A percentile compares a stretch with the other conserved stretches of the same genome.
These are phyloP conservation scores for Philaenus spumarius DNA, from an alignment of 1,140 invertebrate genomes.

Conservation along the genomic window DNA sequence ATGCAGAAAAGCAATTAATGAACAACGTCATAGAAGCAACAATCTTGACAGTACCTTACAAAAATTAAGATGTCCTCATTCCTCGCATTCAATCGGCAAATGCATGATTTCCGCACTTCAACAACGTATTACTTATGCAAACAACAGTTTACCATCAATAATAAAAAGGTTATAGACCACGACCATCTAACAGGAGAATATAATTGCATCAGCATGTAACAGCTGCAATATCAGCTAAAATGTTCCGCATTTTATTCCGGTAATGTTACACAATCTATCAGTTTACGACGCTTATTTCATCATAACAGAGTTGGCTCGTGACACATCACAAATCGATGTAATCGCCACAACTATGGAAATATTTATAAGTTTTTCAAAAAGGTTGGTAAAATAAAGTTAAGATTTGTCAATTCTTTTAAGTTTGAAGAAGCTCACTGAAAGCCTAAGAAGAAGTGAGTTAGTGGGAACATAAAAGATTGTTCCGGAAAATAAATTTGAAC, in stretches of 20 bases:
- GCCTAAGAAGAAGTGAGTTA: background rate
- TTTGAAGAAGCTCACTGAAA: background rate
- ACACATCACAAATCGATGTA: background rate
- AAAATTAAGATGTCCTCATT: too few species aligned
- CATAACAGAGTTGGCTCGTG: conserved; percentile 15
- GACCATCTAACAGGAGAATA: conserved; percentile 23
- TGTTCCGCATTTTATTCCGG: conserved; percentile 15
- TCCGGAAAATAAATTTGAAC: background rate
- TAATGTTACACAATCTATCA: conserved; percentile 23
- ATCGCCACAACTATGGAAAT: background rate
- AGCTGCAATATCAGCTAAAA: conserved; percentile 22
- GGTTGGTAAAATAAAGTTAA: background rate
- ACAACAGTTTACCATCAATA: background rate
- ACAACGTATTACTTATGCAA: background rate
- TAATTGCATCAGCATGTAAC: conserved; percentile 10
- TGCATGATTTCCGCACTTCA: background rate
- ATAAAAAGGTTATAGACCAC: conserved; percentile 21
- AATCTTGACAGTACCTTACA: too few species aligned
- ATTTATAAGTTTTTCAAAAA: conserved; percentile 1
- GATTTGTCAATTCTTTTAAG: background rate
- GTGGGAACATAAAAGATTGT: background rate
- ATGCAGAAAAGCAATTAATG: too few species aligned
- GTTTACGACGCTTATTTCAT: conserved; percentile 22
- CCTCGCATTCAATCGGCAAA: too few species aligned
- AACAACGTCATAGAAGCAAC: too few species aligned